These are phyloP conservation scores for Drosophila baimaii DNA, from an alignment of 1,140 invertebrate species.

Conservation along the genomic window DNA sequence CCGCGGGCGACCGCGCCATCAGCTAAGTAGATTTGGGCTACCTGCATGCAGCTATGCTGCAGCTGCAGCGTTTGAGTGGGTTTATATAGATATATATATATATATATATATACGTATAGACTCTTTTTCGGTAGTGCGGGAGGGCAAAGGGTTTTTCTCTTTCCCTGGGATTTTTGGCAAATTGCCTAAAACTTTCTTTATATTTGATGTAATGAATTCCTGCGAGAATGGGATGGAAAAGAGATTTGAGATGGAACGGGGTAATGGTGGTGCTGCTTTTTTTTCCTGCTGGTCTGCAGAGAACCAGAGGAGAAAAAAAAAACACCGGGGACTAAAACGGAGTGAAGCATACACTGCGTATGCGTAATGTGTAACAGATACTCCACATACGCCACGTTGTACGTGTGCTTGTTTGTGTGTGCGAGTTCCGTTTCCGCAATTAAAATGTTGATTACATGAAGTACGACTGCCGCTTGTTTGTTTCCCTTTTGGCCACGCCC, in stretches of 20 bases:
- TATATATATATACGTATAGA: conserved; percentile 16
- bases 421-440: conserved; percentile 80
- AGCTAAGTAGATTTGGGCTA: conserved; percentile 78
- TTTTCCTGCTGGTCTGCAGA: conserved; percentile 38
- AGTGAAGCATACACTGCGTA: conserved; percentile 62
- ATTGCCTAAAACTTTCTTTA: conserved; percentile 82
- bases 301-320: conserved; percentile 14
- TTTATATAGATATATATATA: conserved; percentile 2
- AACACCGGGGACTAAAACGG: conserved; percentile 4
- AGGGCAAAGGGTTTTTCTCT: conserved; percentile 9
- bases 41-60: conserved; percentile 72
- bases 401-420: conserved; percentile 46
- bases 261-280: conserved; percentile 5
- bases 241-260: conserved; percentile 50
- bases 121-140: conserved; percentile 16
- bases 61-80: conserved; percentile 62
- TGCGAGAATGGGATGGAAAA: conserved; percentile 18
- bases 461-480: conserved; percentile 81
- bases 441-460: conserved; percentile 82
- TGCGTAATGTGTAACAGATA: conserved; percentile 79
- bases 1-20: conserved; percentile 49
- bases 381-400: conserved; percentile 22
- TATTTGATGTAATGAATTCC: conserved; percentile 81
- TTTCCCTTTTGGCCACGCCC: conserved; percentile 55
- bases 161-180: conserved; percentile 57